phyloP scores from a whole-genome alignment of 2,797 vertebrate species.

The Microhierax caerulescens region DNA sequence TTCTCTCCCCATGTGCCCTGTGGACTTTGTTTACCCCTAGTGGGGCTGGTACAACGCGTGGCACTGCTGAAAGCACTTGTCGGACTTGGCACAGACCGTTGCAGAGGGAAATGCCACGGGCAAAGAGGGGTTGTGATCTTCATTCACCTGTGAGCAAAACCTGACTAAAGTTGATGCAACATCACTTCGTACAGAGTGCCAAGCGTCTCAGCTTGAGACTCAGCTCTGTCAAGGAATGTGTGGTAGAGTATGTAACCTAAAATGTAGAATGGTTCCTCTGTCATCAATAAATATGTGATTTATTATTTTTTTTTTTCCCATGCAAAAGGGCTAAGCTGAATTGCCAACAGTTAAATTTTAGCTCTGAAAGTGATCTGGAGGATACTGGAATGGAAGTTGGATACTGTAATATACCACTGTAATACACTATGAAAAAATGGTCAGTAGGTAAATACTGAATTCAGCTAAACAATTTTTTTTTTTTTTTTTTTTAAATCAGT shows the following conservation, averaged over 20 bases:
- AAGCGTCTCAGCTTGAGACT: not conserved
- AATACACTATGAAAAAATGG: fast-evolving
- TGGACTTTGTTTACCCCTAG: not conserved
- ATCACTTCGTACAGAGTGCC: not conserved
- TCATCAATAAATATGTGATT: not conserved
- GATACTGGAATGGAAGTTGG: not conserved
- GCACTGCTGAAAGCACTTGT: not conserved
- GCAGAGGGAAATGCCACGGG: not conserved
- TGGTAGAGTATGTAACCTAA: not conserved
- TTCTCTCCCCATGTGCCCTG: not conserved
- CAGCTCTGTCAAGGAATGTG: not conserved
- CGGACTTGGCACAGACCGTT: not conserved
- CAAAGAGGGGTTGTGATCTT: not conserved
- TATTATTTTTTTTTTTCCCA: not conserved
- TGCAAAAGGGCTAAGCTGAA: not conserved
- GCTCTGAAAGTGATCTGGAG: not conserved
- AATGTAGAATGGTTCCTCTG: fast-evolving
- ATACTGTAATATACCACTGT: fast-evolving
- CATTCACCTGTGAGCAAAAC: not conserved
- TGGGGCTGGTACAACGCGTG: not conserved
- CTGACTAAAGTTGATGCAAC: not conserved
- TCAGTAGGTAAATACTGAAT: not conserved
- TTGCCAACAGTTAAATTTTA: not conserved
- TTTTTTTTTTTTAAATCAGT: not conserved
- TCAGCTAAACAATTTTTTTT: not conserved